A percentile compares a stretch with the other conserved stretches of the same genome.
phyloP scores from a whole-genome alignment of 2,888 invertebrate genomes.

The Leucozona laternaria region DNA sequence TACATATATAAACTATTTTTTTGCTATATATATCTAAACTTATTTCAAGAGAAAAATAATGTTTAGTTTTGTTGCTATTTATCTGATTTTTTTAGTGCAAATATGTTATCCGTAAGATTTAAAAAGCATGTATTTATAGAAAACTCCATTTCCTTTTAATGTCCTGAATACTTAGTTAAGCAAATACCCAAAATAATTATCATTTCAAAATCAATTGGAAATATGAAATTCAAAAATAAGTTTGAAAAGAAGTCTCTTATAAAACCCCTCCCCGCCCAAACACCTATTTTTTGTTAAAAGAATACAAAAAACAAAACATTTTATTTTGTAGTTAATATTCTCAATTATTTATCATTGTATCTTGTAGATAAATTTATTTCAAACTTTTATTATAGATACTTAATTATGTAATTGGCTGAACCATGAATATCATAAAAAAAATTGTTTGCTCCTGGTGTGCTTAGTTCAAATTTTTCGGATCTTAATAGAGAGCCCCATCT shows the following conservation, averaged over 20 bases:
- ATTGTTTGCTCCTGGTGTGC: background rate
- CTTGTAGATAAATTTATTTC: constrained; percentile 50
- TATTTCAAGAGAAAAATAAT: background rate
- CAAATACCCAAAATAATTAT: constrained; percentile 40
- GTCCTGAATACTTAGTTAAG: constrained; percentile 34
- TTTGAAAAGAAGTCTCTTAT: constrained; percentile 80
- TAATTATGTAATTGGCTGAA: background rate
- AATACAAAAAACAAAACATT: constrained; percentile 1
- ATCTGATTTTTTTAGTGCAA: constrained; percentile 19
- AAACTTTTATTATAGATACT: background rate
- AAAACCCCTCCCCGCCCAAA: background rate
- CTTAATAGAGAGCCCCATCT: constrained; percentile 59
- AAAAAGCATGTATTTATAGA: constrained; percentile 54
- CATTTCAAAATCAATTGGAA: constrained; percentile 43
- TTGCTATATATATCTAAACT: constrained; percentile 40
- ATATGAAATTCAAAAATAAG: constrained; percentile 29
- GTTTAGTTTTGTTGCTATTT: constrained; percentile 18
- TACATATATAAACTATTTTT: constrained; percentile 44
- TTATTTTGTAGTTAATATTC: constrained; percentile 33
- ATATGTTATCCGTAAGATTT: constrained; percentile 24
- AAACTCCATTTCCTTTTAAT: constrained; percentile 9
- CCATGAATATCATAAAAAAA: background rate
- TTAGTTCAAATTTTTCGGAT: background rate
- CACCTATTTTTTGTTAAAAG: background rate
- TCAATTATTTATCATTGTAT: constrained; percentile 1